phyloP scores from a whole-genome alignment of 1,140 invertebrate species.

The Megalopta genalis region DNA sequence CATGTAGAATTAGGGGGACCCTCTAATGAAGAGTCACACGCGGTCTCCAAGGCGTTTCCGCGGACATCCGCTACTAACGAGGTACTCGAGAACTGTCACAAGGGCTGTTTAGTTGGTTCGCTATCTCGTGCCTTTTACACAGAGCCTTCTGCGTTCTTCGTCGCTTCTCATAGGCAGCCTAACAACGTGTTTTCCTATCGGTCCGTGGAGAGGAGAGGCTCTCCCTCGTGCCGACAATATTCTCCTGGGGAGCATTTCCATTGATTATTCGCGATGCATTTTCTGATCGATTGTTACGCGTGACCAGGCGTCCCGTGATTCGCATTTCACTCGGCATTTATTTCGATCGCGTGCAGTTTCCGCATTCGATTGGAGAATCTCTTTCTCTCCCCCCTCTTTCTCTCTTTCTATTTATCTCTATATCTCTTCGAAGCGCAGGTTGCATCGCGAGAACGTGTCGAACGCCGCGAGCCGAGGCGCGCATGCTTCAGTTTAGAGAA shows the following conservation, averaged over 20 bases:
- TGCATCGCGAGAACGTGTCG: neutral
- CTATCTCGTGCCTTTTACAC: conserved; percentile 22
- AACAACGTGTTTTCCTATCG: conserved; percentile 9
- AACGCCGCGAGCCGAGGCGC: conserved; percentile 9
- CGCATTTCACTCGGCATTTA: neutral
- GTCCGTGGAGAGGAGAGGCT: too few relatives aligned
- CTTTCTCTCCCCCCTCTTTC: neutral
- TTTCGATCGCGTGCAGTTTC: neutral
- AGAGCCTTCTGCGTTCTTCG: conserved; percentile 14
- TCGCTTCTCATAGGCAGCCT: conserved; percentile 2
- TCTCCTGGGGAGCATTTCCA: too few relatives aligned
- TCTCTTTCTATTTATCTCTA: too few relatives aligned
- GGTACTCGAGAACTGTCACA: neutral
- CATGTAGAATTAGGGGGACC: too few relatives aligned
- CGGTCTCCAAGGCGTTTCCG: neutral
- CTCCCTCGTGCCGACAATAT: too few relatives aligned
- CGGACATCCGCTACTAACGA: neutral
- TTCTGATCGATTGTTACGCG: neutral
- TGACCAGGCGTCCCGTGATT: neutral
- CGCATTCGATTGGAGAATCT: neutral
- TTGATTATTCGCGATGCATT: neutral
- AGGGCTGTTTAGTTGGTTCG: conserved; percentile 39
- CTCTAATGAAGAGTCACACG: neutral
- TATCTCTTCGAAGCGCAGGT: neutral
- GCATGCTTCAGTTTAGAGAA: conserved; percentile 46